Base-by-base conservation (phyloP, 2,888 invertebrate genomes). In the Dromius quadrimaculatus region DNA sequence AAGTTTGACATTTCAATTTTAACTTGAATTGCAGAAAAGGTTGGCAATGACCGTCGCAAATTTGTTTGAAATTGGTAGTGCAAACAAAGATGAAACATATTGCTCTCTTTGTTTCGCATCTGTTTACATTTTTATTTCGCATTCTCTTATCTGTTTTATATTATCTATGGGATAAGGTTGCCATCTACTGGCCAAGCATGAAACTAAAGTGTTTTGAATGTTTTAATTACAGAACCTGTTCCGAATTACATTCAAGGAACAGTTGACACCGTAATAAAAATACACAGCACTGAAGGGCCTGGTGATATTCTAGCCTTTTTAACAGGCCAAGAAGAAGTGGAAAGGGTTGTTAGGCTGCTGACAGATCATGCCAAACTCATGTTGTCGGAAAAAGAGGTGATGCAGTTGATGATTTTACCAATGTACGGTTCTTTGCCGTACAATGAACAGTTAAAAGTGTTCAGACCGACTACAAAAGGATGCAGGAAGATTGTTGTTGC, bases 251-350 rank as follows among this genome's bases (percentile, higher is more conserved):
- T 98, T 0, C 90, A 91, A 75, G 91, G 90, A 0, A 90, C 93
- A 0, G 92, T 97, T 0, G 92, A 96, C n/a, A 93, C 94, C 0
- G 89, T 92, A 0, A 84, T 97, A 72, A 94, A 94, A 80, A 94
- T 99, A 76, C 97, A 98, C 77, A 88, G 92, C 71, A 88, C 87
- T 11, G 92, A 95, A 79, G 88, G 90, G 0, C 83, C 86, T 20
- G 98, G 98, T 0, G 98, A 98, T 80, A 87, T 99, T 63, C 82
- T 99, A 4, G 93, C 93, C 0, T 99, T 99, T 81, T 85, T 97
- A 1, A 97, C 97, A 0, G 96, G 97, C 13, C 92, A 90, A 86
- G 97, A 98, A 78, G 98, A 98, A 84, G 97, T 98, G 1, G 90
- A 93, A 71, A 84, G 89, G 71, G 94, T 92, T 0, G 85, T 91